Base-by-base conservation (phyloP, 2,888 invertebrate genomes). In the Cybosia mesomella region DNA sequence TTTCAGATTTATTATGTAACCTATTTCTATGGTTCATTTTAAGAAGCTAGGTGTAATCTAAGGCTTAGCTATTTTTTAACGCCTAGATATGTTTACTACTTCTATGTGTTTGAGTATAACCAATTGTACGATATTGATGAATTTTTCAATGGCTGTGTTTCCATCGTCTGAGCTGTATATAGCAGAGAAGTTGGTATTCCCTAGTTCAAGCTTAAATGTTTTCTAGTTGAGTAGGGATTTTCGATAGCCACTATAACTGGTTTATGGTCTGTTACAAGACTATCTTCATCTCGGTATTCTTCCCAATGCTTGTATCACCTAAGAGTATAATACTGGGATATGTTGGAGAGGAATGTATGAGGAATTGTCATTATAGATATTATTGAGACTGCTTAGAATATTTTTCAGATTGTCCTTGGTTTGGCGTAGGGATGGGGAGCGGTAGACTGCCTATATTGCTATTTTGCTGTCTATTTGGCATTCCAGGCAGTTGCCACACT, bases 201-300 rank as follows among this genome's bases (percentile, higher is more conserved):
- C 49, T 18, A 49, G n/a, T 15, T 49, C 49, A 5, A 49, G 49
- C 10, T 49, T 49, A 49, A 49, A 9, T 15, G 49, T 18, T 11
- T 49, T 18, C 49, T 49, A 49, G 18, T 49, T 49, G 49, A 18
- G 10, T n/a, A 18, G 49, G 49, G 18, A 10, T 49, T 49, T 49
- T 18, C 49, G 49, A 18, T n/a, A n/a, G n/a, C n/a, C n/a, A n/a
- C n/a, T n/a, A n/a, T n/a, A n/a, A n/a, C n/a, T n/a, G n/a, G n/a
- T 49, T 49, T 49, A 49, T 49, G 49, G 49, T 49, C 49, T 49
- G 49, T 49, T 49, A n/a, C 49, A 18, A n/a, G 49, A 49, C 49
- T 49, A 18, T 11, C n/a, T 18, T 49, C 49, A 10, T 49, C n/a
- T 49, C 49, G 9, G 18, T 49, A 18, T 18, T 8, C 49, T n/a